Evolutionary conservation across 1,140 invertebrate genomes (phyloP), one percentile per base, ranked within the genome.

Genomic region (Drosophila novamexicana): DNA sequence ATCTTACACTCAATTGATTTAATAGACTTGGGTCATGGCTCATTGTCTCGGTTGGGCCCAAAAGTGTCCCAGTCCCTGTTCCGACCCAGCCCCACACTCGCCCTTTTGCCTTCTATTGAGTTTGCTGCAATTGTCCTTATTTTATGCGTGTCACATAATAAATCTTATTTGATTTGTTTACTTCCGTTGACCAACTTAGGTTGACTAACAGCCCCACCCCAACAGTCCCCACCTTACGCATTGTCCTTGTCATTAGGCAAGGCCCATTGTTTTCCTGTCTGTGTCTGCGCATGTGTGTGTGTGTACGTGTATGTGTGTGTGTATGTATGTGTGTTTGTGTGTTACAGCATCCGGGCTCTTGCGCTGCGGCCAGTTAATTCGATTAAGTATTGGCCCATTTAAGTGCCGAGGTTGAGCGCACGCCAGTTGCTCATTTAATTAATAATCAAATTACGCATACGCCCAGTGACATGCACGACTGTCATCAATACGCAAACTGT

Each of bases 121-220:
- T 61, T 12, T 63, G 34, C 34, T 10, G 68, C 66, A 58, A 44
- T 69, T 84, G 77, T 80, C 77, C 85, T 65, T 67, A 61, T 84
- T 88, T 89, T 89, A 89, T 89, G 84, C 85, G 77, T 90, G 84
- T 88, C 84, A 90, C 84, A 88, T 88, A 90, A 90, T 90, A 88
- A 90, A 88, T 88, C 84, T 88, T 89, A 89, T 88, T 88, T 88
- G 84, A 90, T 89, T 88, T 88, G 83, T 88, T 88, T 85, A 79
- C 82, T 81, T 84, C 81, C 77, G 66, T 64, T 64, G 52, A 54
- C 52, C 52, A 54, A 54, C 32, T 72, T 59, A 45, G 14, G 59
- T 62, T 37, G 53, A 52, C 36, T 63, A 32, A n/a, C 29, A 12
- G 29, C 14, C 36, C 36, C 53, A 16, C 16, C 16, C 16, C 53